These are phyloP conservation scores for Ptychobarbus kaznakovi DNA, from an alignment of 2,797 vertebrate species.

Conservation along the genomic window DNA sequence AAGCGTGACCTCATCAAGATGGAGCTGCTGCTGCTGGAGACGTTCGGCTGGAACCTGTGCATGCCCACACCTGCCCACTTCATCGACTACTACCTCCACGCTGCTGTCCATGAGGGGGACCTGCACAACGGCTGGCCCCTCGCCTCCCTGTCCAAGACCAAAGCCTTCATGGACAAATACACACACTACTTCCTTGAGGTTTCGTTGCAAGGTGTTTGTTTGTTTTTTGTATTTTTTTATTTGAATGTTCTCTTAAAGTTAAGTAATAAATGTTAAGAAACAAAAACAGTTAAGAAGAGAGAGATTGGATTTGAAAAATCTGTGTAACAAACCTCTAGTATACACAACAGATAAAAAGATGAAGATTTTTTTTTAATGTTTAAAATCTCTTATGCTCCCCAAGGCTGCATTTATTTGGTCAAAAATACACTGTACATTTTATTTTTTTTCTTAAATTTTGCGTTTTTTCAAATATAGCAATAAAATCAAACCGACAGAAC, in stretches of 20 bases:
- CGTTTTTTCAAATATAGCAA: too few species aligned
- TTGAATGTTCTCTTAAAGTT: neutral
- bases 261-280: too few species aligned
- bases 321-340: neutral
- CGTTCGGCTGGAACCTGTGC: conserved; percentile 91
- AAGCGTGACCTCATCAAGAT: conserved; percentile 88
- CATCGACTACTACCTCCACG: conserved; percentile 92
- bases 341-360: neutral
- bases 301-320: too few species aligned
- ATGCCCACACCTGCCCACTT: conserved; percentile 93
- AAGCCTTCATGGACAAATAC: conserved; percentile 89
- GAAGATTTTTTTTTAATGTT: too few species aligned
- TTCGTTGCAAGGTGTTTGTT: conserved; percentile 85
- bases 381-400: neutral
- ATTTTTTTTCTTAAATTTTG: too few species aligned
- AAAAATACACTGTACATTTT: neutral
- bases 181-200: conserved; percentile 91
- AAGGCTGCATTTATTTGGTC: neutral
- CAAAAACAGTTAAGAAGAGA: too few species aligned
- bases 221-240: neutral
- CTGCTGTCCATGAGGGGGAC: conserved; percentile 85
- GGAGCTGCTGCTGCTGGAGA: conserved; percentile 89
- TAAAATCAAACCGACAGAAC: too few species aligned
- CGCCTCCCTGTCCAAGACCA: conserved; percentile 84
- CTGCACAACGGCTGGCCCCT: conserved; percentile 89